phyloP scores from a whole-genome alignment of 1,140 invertebrate species.

The Samia ricini region DNA sequence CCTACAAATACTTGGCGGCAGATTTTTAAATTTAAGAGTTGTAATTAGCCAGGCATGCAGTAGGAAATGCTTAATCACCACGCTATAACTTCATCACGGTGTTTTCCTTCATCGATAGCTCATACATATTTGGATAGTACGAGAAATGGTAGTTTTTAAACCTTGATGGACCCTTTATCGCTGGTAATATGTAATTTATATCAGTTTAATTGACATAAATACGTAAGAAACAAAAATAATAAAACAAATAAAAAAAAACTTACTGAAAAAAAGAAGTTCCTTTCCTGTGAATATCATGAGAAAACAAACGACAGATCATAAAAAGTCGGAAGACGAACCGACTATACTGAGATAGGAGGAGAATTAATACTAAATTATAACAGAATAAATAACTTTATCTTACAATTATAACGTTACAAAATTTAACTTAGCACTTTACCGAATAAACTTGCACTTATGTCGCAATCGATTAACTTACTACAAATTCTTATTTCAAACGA shows the following conservation, averaged over 20 bases:
- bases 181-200: no score
- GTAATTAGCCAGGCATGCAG: no score
- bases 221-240: neutral
- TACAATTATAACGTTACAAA: slow-evolving; percentile 47
- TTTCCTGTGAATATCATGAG: no score
- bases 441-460: slow-evolving; percentile 50
- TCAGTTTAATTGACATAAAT: slow-evolving; percentile 7
- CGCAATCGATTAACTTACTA: slow-evolving; percentile 19
- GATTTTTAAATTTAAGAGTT: no score
- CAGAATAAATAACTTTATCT: slow-evolving; percentile 25
- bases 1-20: no score
- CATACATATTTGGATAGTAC: no score
- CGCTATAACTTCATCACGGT: no score
- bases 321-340: slow-evolving; percentile 12
- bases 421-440: slow-evolving; percentile 56
- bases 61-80: no score
- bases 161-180: no score
- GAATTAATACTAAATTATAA: slow-evolving; percentile 7
- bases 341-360: neutral
- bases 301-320: slow-evolving; percentile 6
- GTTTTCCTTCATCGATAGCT: no score
- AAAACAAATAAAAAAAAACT: slow-evolving; percentile 6
- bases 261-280: slow-evolving; percentile 16
- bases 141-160: no score
- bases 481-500: slow-evolving; percentile 22